These are phyloP conservation scores for Ips typographus DNA, from an alignment of 1,140 invertebrate species.

Conservation along the genomic window DNA sequence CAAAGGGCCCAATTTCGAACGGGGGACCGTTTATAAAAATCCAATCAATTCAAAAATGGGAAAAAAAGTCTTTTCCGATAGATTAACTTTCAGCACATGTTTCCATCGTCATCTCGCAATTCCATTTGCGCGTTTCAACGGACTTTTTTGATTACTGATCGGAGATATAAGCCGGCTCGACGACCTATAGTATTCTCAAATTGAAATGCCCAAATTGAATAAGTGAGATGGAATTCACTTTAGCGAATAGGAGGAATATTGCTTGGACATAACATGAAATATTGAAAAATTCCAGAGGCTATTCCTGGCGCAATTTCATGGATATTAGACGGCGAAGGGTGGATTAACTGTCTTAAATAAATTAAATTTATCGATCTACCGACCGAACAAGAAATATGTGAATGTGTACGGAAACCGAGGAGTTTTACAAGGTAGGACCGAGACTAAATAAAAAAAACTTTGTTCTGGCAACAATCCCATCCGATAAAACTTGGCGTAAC, in stretches of 20 bases:
- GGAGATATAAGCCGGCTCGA: conserved; percentile 24
- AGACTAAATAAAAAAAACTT: neutral
- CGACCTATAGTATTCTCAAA: conserved; percentile 28
- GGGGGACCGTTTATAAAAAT: neutral
- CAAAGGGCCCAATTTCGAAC: too few species aligned
- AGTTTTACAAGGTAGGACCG: neutral
- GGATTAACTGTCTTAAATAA: conserved; percentile 38
- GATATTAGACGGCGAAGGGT: conserved; percentile 42
- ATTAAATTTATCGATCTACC: conserved; percentile 38
- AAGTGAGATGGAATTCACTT: conserved; percentile 30
- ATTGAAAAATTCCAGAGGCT: conserved; percentile 47
- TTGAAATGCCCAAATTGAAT: conserved; percentile 32
- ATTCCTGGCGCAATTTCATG: conserved; percentile 47
- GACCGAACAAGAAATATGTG: too few species aligned
- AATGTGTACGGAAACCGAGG: too few species aligned
- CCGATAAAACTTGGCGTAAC: neutral
- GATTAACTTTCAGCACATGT: conserved; percentile 28
- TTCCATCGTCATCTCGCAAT: conserved; percentile 25
- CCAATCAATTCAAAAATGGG: conserved; percentile 9
- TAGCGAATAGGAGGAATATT: conserved; percentile 26
- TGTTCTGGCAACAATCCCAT: neutral
- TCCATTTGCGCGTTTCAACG: conserved; percentile 27
- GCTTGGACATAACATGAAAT: conserved; percentile 41
- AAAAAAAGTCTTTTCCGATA: conserved; percentile 18
- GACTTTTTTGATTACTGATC: conserved; percentile 32